Conservation (phyloP, 2,888 invertebrate species). For the Quadroppia sp. region DNA sequence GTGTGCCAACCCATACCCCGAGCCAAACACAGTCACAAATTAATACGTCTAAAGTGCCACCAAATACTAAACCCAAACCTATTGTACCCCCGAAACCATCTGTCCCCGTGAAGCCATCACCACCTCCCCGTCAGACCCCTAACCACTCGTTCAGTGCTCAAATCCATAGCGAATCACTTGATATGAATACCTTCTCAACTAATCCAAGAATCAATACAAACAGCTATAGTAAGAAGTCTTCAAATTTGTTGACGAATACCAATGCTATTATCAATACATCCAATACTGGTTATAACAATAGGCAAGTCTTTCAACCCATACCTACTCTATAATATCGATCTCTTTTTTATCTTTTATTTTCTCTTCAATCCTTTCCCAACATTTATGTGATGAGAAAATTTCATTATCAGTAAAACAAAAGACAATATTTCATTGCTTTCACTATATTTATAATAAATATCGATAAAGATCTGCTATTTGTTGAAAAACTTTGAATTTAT, state of each 20-base stretch:
- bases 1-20: conserved; percentile 12
- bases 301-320: conserved; percentile 5
- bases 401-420: not conserved
- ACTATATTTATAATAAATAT: too few species aligned
- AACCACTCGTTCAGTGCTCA: conserved; percentile 14
- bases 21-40: conserved; percentile 20
- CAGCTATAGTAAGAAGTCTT: conserved; percentile 1
- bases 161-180: not conserved
- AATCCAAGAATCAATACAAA: not conserved
- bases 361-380: not conserved
- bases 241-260: conserved; percentile 8
- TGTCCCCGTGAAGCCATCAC: conserved; percentile 54
- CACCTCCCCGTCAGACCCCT: conserved; percentile 57
- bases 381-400: not conserved
- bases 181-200: conserved; percentile 18
- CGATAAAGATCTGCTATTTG: too few species aligned
- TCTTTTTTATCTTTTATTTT: too few species aligned
- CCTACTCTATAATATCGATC: too few species aligned
- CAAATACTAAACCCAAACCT: conserved; percentile 65
- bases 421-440: not conserved
- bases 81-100: conserved; percentile 57
- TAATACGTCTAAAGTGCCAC: conserved; percentile 26
- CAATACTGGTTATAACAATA: conserved; percentile 14
- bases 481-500: too few species aligned
- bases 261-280: not conserved